Percentiles rank a stretch among this genome's conserved stretches.
Evolutionary conservation across 2,888 invertebrate genomes (phyloP).

Genomic region (Beris morrisii): DNA sequence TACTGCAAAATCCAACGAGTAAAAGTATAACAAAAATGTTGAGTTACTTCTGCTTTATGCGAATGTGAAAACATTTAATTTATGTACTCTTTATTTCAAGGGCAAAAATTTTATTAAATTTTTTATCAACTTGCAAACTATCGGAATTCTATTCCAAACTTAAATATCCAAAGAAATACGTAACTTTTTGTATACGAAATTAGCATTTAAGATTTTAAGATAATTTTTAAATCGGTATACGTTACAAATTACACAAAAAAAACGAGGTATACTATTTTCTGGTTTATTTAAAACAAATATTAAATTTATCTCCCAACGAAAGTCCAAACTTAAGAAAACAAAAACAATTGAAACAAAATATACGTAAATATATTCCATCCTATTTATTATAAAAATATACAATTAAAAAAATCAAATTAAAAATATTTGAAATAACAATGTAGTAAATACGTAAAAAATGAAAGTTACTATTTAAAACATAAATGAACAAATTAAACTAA

Average conservation of each 20-base stretch:
- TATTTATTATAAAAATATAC: constrained; percentile 39
- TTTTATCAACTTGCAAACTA: too few species aligned
- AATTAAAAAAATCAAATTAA: constrained; percentile 34
- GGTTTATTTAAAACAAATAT: background rate
- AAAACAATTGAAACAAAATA: constrained; percentile 39
- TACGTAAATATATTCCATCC: constrained; percentile 42
- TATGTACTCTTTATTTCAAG: too few species aligned
- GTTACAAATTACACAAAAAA: too few species aligned
- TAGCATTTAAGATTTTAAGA: constrained; percentile 20
- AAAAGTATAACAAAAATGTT: too few species aligned
- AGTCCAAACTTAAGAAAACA: constrained; percentile 4
- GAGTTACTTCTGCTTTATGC: too few species aligned
- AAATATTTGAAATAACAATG: constrained; percentile 24
- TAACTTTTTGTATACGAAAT: constrained; percentile 24
- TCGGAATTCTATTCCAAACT: too few species aligned
- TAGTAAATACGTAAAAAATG: constrained; percentile 31
- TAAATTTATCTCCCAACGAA: constrained; percentile 15
- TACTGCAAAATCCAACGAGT: too few species aligned
- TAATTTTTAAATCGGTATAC: background rate
- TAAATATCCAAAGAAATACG: constrained; percentile 6
- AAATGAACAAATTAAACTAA: constrained; percentile 28
- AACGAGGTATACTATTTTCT: background rate
- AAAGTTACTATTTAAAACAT: constrained; percentile 37
- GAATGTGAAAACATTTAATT: too few species aligned
- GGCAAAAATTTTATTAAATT: too few species aligned